These are phyloP conservation scores for Burhinus bistriatus DNA, from an alignment of 2,113 vertebrate genomes.

Conservation along the genomic window DNA sequence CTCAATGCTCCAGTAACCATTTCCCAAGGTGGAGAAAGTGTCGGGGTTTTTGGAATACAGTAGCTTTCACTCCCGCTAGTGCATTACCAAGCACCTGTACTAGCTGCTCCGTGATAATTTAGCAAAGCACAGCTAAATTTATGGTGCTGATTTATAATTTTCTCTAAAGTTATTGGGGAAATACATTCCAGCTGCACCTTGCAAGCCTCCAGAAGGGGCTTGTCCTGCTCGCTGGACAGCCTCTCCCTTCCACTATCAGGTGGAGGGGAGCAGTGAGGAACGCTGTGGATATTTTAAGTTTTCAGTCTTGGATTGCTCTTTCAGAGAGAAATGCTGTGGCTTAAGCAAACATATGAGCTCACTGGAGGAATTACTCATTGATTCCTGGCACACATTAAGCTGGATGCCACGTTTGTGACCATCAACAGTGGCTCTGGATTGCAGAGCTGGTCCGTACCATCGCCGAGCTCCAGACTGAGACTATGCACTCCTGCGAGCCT, in stretches of 20 bases:
- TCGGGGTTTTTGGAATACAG: not conserved
- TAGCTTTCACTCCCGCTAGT: not conserved
- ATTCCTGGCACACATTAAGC: not conserved
- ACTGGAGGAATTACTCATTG: not conserved
- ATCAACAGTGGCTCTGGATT: not conserved
- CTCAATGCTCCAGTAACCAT: not conserved
- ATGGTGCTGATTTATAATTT: not conserved
- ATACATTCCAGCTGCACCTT: not conserved
- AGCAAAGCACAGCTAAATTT: not conserved
- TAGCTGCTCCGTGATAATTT: not conserved
- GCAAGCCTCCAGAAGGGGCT: not conserved
- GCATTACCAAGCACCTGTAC: not conserved
- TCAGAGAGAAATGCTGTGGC: not conserved
- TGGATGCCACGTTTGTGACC: not conserved
- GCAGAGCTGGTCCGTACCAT: not conserved
- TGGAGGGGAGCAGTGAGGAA: not conserved
- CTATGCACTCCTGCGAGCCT: rapidly evolving
- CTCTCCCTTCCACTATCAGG: not conserved
- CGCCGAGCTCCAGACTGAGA: not conserved
- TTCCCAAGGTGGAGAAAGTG: not conserved
- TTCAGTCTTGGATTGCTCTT: not conserved
- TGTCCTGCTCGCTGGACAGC: not conserved
- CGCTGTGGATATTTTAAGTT: not conserved
- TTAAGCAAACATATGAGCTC: rapidly evolving
- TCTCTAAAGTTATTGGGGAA: not conserved